Percentiles rank a stretch among this genome's conserved stretches.
Conservation (phyloP, 1,140 invertebrate species). For the Latrodectus geometricus region DNA sequence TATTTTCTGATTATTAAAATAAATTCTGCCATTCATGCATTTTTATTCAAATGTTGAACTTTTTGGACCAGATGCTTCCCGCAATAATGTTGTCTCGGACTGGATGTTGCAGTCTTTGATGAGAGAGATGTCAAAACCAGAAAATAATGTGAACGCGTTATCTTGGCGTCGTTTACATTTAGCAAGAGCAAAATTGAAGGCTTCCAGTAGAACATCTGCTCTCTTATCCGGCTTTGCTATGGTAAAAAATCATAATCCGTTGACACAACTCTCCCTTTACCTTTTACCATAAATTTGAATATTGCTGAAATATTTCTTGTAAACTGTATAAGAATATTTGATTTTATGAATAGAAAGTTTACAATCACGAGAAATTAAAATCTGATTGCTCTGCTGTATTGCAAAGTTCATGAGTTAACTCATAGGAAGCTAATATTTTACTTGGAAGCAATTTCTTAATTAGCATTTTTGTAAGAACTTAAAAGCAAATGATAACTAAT, state of each 20-base stretch:
- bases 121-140: constrained; percentile 61
- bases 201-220: constrained; percentile 86
- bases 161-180: constrained; percentile 83
- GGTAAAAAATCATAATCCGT: constrained; percentile 76
- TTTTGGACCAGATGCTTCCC: constrained; percentile 50
- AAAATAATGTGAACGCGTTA: constrained; percentile 68
- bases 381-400: too few species aligned
- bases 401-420: too few species aligned
- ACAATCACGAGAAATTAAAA: too few species aligned
- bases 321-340: too few species aligned
- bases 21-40: constrained; percentile 54
- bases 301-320: too few species aligned
- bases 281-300: too few species aligned
- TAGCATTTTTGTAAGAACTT: too few species aligned
- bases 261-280: too few species aligned
- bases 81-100: constrained; percentile 55
- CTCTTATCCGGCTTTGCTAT: constrained; percentile 95
- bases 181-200: constrained; percentile 92
- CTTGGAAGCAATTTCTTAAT: too few species aligned
- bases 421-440: too few species aligned
- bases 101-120: constrained; percentile 54
- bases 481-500: too few species aligned
- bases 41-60: constrained; percentile 59
- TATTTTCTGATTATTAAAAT: not conserved
- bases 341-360: too few species aligned